Base-by-base conservation (phyloP, 2,113 vertebrate genomes). In the Pachypanchax playfairii region DNA sequence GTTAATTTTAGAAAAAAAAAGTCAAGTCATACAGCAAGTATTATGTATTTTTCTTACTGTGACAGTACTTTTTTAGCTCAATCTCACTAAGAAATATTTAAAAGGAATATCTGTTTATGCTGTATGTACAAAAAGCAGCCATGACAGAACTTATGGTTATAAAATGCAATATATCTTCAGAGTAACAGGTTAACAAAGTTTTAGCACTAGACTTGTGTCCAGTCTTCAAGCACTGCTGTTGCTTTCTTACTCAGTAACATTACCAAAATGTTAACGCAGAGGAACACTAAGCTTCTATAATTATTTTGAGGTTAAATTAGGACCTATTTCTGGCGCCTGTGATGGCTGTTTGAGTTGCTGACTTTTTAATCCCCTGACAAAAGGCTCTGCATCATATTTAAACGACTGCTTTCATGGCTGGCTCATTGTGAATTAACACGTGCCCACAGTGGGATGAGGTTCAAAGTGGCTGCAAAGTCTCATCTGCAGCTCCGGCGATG, bases 381-480 rank as follows among this genome's bases (percentile, higher is more conserved):
- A 88, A 85, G 78, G 64, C 75, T 69, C 72, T 77, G 65, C 85
- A 66, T 89, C 89, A 86, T 81, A 86, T 85, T 85, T 84, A 90
- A 88, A 82, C 79, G 78, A 73, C 44, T 69, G 88, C 87, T 82
- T 81, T 77, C 70, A 83, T 65, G 80, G 84, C 75, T 62, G 84
- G 57, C 84, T 91, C 86, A 75, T 89, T 90, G 87, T 82, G 86
- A 88, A 87, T 90, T 85, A 83, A 88, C 80, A 73, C 87, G 82
- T 77, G 79, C 78, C 82, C 67, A 77, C 77, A 74, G 82, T 70
- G 69, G 71, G 84, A 84, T 55, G 70, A 62, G 84, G 82, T 82
- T 87, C 84, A 90, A 85, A 87, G 80, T 73, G 77, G 75, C 72
- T 52, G 62, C 67, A 21, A 29, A 66, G 70, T 53, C 76, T 78